Base-by-base conservation (phyloP, 2,797 vertebrate genomes). In the Enteromius afrohamiltoni region DNA sequence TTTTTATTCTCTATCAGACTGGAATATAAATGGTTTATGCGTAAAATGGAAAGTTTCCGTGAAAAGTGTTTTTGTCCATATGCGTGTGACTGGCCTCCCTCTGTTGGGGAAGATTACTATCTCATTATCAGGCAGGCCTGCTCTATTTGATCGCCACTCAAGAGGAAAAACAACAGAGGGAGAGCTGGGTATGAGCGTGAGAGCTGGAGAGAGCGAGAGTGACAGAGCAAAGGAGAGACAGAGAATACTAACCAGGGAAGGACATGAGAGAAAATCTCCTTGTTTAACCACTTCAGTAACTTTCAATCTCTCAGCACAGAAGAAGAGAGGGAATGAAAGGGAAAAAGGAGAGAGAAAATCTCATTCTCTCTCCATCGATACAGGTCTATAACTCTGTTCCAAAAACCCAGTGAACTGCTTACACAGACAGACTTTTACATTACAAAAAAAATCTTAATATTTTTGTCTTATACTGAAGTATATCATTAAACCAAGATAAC, bases 121-220 rank as follows among this genome's bases (percentile, higher is more conserved):
- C 86, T 86, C 55, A 71, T 87, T 91, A 89, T 91, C 90, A 85
- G 86, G 84, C 83, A 90, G 90, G 71, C 79, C 91, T 87, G 87
- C 88, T 90, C 82, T 86, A 88, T 92, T 92, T 92, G 88, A 93
- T 92, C 90, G 78, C 77, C 17, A 77, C 89, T 93, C 88, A 85
- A 88, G 89, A 85, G 84, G 80, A 86, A 88, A 78, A 86, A 80
- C 37, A 71, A 68, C 58, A 45, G 69, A 51, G 42, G 42, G 51
- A 71, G 58, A 7, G 77, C 81, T 58, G 84, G 79, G 80, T 6
- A 51, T 42, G 73, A 83, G 23, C 19, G 23, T 34, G 64, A 62
- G 51, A 62, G 29, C 75, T 75, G 70, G 21, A 55, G 55, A 80
- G 81, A 26, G 67, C 31, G 84, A 53, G 82, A 79, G 79, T 85